Evolutionary conservation across 2,888 invertebrate species (phyloP).

Genomic region (Lacanobia oleracea): DNA sequence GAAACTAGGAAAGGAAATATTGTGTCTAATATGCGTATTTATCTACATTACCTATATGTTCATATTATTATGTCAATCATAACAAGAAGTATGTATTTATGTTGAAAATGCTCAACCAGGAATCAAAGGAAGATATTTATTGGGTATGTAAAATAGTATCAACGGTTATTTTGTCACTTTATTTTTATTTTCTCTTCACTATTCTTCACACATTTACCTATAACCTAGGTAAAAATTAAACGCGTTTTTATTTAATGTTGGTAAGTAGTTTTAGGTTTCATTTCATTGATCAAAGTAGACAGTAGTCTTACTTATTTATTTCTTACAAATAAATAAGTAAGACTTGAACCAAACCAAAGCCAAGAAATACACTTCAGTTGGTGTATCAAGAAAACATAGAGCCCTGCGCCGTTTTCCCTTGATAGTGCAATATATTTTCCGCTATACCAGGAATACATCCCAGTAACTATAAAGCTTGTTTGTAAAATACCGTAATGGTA

Average conservation of each 20-base stretch:
- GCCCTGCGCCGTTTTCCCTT: not conserved
- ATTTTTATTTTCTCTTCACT: not conserved
- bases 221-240: not conserved
- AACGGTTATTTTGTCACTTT: not conserved
- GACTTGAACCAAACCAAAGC: not conserved
- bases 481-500: not conserved
- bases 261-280: constrained; percentile 1
- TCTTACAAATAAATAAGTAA: not conserved
- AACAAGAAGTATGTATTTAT: constrained; percentile 60
- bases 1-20: no score
- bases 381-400: not conserved
- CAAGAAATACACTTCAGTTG: not conserved
- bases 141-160: constrained; percentile 82
- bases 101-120: constrained; percentile 80
- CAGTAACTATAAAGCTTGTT: not conserved
- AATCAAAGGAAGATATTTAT: constrained; percentile 78
- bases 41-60: not conserved
- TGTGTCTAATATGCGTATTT: constrained; percentile 13
- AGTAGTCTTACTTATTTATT: no score
- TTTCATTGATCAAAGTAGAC: not conserved
- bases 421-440: not conserved
- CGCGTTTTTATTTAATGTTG: not conserved
- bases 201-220: constrained; percentile 10
- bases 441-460: not conserved
- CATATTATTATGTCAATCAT: constrained; percentile 42